Evolutionary conservation across 2,113 vertebrate genomes (phyloP), one percentile per base, ranked within the genome.

Genomic region (Eptatretus burgeri): DNA sequence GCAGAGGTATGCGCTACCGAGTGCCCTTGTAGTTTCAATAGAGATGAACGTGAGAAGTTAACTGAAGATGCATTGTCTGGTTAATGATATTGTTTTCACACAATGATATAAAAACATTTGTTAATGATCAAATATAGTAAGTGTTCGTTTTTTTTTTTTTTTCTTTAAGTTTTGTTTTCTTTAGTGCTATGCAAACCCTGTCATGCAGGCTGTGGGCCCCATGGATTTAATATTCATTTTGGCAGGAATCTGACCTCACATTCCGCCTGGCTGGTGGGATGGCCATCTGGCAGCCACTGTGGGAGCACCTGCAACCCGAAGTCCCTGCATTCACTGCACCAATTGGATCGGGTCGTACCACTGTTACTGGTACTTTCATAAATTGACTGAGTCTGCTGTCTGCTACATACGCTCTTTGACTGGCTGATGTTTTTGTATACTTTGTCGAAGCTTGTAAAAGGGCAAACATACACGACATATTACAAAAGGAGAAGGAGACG

Each of bases 271-370:
- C 88, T 65, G 91, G 91, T 27, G 91, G 91, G 2, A 77, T 94
- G 64, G 82, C 85, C 1, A 94, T 98, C 64, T 98, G 91, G 91
- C 91, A 98, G 73, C 87, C 89, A 0, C 95, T 98, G 87, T 98
- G 91, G 91, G 91, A 98, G 56, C 86, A 98, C 69, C 79, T 83
- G 16, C 85, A 91, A 68, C 91, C 91, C 1, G 87, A 93, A 68
- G 85, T 95, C 50, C 79, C 91, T 1, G 83, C 84, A 68, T 98
- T 95, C 67, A 85, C 81, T 0, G 75, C 86, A 0, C 78, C 93
- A 64, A 85, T 98, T 52, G 95, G 94, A 66, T 85, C 89, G 1
- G 77, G 84, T 72, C 75, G 91, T 64, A 95, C 82, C 73, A 84
- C 95, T 2, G 69, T 96, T 64, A 93, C 87, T 80, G 91, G 91